Percentiles rank a stretch among this genome's conserved stretches.
Evolutionary conservation across 2,113 vertebrate genomes (phyloP).

Genomic region (Nothocercus julius): DNA sequence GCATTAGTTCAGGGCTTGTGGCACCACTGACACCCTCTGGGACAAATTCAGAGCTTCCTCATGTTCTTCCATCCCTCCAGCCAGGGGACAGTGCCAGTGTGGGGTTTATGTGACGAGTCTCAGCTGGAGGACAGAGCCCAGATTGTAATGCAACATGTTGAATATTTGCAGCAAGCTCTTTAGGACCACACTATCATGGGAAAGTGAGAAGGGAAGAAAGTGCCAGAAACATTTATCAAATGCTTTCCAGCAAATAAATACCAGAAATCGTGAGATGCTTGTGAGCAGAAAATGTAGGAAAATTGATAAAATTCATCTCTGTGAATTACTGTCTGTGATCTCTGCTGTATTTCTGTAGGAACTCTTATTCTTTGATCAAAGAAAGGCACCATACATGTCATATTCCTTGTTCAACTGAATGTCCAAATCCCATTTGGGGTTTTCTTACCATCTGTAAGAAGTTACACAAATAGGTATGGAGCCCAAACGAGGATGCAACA

Average conservation of each 20-base stretch:
- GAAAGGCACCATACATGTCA: neutral
- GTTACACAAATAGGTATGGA: neutral
- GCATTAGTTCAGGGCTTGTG: neutral
- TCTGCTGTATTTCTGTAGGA: neutral
- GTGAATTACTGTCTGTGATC: neutral
- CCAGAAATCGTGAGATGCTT: neutral
- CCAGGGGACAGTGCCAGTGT: neutral
- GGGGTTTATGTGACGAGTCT: neutral
- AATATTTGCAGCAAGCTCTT: neutral
- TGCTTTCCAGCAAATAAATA: neutral
- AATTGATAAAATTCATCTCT: neutral
- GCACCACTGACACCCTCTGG: rapidly evolving
- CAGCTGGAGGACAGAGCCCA: neutral
- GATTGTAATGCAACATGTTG: neutral
- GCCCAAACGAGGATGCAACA: neutral
- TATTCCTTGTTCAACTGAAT: neutral
- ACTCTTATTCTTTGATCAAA: neutral
- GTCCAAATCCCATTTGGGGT: neutral
- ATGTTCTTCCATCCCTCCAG: neutral
- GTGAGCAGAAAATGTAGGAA: neutral
- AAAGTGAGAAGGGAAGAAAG: neutral
- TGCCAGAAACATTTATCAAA: neutral
- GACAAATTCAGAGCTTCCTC: neutral
- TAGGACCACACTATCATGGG: neutral
- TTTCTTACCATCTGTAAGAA: neutral